Evolutionary conservation across 2,113 vertebrate species (phyloP), one percentile per base, ranked within the genome.

Genomic region (Rhizomys pruinosus): DNA sequence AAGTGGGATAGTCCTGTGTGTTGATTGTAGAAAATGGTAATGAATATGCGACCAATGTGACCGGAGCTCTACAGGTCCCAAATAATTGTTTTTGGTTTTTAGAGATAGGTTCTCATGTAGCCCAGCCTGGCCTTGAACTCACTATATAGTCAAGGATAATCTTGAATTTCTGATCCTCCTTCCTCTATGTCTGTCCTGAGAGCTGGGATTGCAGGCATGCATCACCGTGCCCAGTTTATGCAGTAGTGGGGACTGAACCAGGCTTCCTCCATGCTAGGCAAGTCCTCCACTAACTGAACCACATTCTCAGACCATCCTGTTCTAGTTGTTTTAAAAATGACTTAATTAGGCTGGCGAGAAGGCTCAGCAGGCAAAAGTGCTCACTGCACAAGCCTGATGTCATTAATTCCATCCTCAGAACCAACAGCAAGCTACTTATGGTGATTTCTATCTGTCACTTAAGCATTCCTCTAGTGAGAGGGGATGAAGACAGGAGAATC

Each of bases 301-400:
- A 81, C n/a, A 10, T 32, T 42, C 59, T 29, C 59, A 42, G 57
- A 4, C 32, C 84, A n/a, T n/a, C n/a, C 32, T 34, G 19, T 80
- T 77, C 66, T 69, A 13, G 73, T 66, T 80, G 39, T 61, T 89
- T 94, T 96, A 95, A 68, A 34, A 72, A 72, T 72, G 20, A 12
- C 19, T 39, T 72, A 22, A 72, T 23, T 39, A 22, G 71, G 37
- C 71, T 72, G 20, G 71, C 39, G n/a, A 72, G 69, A 72, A 39
- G 37, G n/a, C 69, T 42, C 37, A 37, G 79, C 39, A 42, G 57
- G 15, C 32, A 42, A 63, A 39, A 11, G 27, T 27, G 29, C 16
- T 39, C 39, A 37, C 63, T 81, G 57, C 25, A 47, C 42, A 76
- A 29, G 68, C 29, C 11, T 27, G 72, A 69, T 39, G 27, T 61